Evolutionary conservation across 2,113 vertebrate species (phyloP).

Genomic region (Ophiodon elongatus): DNA sequence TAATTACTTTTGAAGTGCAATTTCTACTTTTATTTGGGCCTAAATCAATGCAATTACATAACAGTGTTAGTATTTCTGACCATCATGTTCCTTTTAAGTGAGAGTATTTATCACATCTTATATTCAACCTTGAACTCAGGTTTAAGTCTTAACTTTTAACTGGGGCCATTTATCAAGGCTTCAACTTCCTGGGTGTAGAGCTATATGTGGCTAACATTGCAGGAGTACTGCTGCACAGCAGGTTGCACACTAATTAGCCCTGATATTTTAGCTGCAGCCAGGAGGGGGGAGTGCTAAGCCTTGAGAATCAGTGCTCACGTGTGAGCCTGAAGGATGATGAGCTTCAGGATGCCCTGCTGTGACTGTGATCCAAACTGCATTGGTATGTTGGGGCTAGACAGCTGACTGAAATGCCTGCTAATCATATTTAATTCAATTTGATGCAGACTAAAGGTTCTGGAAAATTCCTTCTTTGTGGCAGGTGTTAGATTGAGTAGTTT

Average conservation of each 20-base stretch:
- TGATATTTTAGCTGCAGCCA: constrained; percentile 62
- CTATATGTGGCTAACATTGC: constrained; percentile 27
- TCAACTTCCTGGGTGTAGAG: neutral
- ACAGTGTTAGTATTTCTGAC: neutral
- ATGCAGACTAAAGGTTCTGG: neutral
- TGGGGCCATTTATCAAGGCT: neutral
- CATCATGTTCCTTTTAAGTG: neutral
- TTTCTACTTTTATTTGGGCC: neutral
- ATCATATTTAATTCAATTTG: constrained; percentile 15
- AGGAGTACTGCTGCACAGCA: constrained; percentile 44
- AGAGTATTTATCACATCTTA: neutral
- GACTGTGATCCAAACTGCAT: constrained; percentile 39
- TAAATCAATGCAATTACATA: neutral
- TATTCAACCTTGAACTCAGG: neutral
- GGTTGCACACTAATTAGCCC: constrained; percentile 60
- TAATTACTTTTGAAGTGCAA: neutral
- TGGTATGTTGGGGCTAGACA: neutral
- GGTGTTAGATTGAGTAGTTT: neutral
- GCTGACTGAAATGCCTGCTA: constrained; percentile 12
- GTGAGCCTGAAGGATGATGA: constrained; percentile 52
- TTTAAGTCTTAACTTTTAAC: neutral
- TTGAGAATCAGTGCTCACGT: constrained; percentile 62
- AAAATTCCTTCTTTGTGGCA: neutral
- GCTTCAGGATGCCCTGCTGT: constrained; percentile 52
- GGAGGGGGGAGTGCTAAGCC: constrained; percentile 59